Base-by-base conservation (phyloP, 2,113 vertebrate genomes). In the Lipophrys pholis region DNA sequence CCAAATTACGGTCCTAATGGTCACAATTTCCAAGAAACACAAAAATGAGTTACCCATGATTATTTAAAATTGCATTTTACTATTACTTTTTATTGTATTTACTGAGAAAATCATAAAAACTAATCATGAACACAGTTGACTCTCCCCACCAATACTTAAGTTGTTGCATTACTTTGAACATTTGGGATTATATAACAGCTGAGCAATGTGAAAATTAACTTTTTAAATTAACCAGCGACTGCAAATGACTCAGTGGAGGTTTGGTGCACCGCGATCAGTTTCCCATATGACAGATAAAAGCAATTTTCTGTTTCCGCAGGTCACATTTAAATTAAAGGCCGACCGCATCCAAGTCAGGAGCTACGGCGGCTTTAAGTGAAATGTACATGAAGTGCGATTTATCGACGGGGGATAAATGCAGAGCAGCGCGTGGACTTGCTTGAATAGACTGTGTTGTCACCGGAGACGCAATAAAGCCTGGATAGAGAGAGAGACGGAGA, bases 361-460 rank as follows among this genome's bases (percentile, higher is more conserved):
- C 45, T 63, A 2, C 30, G 53, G 65, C 14, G 5, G 6, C 46
- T 39, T 58, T 36, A 57, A 55, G 65, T 69, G 42, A 76, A 84
- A 69, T 38, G 41, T 10, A 45, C 54, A 43, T 48, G 53, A 54
- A 17, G 3, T 54, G 40, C 68, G 70, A 83, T 81, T 30, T 62
- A 71, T 52, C 52, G 40, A 60, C 17, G n/a, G 15, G 15, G 45
- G 52, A 65, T 73, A 52, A 69, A n/a, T 38, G 69, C 50, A 54
- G 51, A 76, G 35, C 73, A 54, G 49, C 21, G 4, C 21, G 6
- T 55, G n/a, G 43, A 66, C 66, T 67, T 15, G 48, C 50, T 72
- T 84, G 72, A 85, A 76, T 49, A 69, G 80, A 52, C 45, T 64
- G 57, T 76, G 64, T 81, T 81, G 64, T 76, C 77, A 69, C 76